Evolutionary conservation across 2,113 vertebrate species (phyloP), one percentile per base, ranked within the genome.

Genomic region (Pipa parva): DNA sequence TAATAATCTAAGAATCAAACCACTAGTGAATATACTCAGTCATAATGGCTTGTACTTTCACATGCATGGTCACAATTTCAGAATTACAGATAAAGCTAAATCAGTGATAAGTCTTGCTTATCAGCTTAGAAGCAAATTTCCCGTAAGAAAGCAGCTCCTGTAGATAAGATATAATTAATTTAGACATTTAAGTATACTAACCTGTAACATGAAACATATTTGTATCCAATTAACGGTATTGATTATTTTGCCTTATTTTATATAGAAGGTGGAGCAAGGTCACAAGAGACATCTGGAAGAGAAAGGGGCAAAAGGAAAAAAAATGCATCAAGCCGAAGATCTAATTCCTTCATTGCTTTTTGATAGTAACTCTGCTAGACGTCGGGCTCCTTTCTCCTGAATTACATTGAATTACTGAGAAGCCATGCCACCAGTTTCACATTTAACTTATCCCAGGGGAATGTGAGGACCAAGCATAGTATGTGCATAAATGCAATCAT

Each of bases 391-490:
- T 69, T 69, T 51, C n/a, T 37, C 46, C 57, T 45, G 57, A 52
- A 52, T 60, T 59, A 42, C 57, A 60, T 54, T 54, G 65, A 60
- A 69, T 69, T 69, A 60, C 65, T n/a, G 31, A 60, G 57, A 52
- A 39, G 57, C 57, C 52, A 25, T 39, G 64, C 42, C 56, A 52
- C 65, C 42, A 59, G 24, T 39, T 69, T 69, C 57, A 59, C 56
- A 69, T 69, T 42, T 60, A 69, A 60, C 57, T 69, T 22, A n/a
- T 69, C 65, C 33, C 65, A 42, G 48, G 65, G 65, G 65, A 46
- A 42, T 37, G n/a, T 6, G 10, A 42, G 29, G 33, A 48, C 48
- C 66, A 58, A n/a, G 31, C 48, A 52, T 31, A 54, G 57, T 54
- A 45, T 54, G 58, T 17, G 31, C 25, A 70, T 52, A 61, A 61